A percentile compares a stretch with the other conserved stretches of the same genome.
phyloP scores from a whole-genome alignment of 2,113 vertebrate species.

The Papio anubis region DNA sequence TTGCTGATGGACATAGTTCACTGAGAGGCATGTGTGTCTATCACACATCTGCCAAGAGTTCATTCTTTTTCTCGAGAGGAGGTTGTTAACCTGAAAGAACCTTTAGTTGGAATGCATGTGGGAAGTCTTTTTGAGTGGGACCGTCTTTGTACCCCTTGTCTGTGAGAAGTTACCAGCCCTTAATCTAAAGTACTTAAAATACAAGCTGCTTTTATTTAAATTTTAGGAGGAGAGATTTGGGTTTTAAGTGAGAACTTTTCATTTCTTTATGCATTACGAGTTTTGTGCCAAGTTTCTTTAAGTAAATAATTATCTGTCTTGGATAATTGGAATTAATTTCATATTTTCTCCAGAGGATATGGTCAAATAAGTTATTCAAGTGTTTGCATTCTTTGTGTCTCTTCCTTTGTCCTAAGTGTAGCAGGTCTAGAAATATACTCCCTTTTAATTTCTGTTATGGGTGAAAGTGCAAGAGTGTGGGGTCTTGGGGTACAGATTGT shows the following conservation, averaged over 20 bases:
- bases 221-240: conserved; percentile 20
- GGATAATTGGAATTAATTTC: conserved; percentile 47
- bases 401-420: background rate
- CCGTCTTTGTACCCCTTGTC: background rate
- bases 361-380: conserved; percentile 11
- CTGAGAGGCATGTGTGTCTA: background rate
- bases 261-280: conserved; percentile 13
- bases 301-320: conserved; percentile 21
- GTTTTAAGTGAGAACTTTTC: conserved; percentile 33
- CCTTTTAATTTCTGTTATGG: background rate
- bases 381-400: conserved; percentile 1
- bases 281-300: conserved; percentile 37
- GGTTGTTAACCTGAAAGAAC: conserved; percentile 38
- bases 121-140: conserved; percentile 15
- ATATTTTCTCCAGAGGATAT: conserved; percentile 8
- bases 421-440: background rate
- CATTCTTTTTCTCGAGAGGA: background rate
- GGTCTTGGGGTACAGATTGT: background rate
- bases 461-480: background rate
- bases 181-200: conserved; percentile 44
- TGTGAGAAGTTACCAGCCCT: background rate
- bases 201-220: conserved; percentile 34
- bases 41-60: background rate
- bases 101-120: background rate
- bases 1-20: background rate